These are phyloP conservation scores for Palythoa grandiflora DNA, from an alignment of 92 coral and sea anemone genomes.

Conservation along the genomic window DNA sequence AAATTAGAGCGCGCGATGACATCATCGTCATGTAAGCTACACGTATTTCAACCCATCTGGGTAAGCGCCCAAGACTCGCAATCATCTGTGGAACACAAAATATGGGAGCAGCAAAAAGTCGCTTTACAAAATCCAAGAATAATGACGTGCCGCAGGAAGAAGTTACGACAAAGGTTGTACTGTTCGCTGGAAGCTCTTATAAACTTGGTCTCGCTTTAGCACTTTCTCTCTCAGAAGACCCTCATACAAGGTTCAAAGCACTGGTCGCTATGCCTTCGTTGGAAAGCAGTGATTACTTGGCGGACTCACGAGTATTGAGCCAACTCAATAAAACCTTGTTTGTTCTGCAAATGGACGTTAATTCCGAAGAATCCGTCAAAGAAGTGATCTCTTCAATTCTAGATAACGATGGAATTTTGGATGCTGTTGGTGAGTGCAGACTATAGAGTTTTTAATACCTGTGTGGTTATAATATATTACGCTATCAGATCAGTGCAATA, in stretches of 20 bases:
- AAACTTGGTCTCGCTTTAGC: slow-evolving; percentile 87
- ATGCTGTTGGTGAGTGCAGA: slow-evolving; percentile 85
- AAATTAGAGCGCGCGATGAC: slow-evolving; percentile 46
- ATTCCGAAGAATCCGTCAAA: slow-evolving; percentile 77
- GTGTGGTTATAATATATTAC: not conserved
- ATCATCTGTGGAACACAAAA: slow-evolving; percentile 45
- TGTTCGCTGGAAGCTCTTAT: slow-evolving; percentile 92
- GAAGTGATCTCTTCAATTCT: slow-evolving; percentile 84
- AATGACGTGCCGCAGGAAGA: slow-evolving; percentile 61
- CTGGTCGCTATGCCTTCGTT: slow-evolving; percentile 94
- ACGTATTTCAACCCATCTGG: slow-evolving; percentile 37
- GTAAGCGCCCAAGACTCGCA: slow-evolving; percentile 18
- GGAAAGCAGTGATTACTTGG: slow-evolving; percentile 83
- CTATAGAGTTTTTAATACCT: not conserved
- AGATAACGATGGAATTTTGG: slow-evolving; percentile 92
- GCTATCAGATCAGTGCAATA: slow-evolving; percentile 25
- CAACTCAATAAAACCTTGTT: slow-evolving; percentile 85
- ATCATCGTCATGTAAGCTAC: slow-evolving; percentile 46
- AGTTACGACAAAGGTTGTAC: slow-evolving; percentile 79
- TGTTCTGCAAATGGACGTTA: slow-evolving; percentile 91
- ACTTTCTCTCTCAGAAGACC: slow-evolving; percentile 83
- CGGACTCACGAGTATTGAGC: slow-evolving; percentile 83
- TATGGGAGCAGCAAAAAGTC: slow-evolving; percentile 62
- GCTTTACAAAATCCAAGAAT: slow-evolving; percentile 37
- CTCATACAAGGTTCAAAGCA: slow-evolving; percentile 84